Evolutionary conservation across 1,140 invertebrate genomes (phyloP).

Genomic region (Holotrichia oblita): DNA sequence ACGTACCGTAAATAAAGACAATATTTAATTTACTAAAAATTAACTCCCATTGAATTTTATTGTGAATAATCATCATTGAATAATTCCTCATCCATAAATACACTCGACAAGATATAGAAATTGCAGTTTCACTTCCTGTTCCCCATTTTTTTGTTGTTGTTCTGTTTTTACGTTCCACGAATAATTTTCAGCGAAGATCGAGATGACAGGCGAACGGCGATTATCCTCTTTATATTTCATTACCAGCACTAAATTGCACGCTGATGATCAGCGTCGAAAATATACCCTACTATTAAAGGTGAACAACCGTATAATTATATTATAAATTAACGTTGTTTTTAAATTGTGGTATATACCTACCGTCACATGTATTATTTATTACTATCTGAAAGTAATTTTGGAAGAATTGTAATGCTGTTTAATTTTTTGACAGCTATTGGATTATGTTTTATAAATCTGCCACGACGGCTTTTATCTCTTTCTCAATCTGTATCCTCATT

Average conservation of each 20-base stretch:
- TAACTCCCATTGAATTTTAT: too few species aligned
- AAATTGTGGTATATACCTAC: not conserved
- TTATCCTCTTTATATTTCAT: conserved; percentile 19
- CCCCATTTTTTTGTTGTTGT: not conserved
- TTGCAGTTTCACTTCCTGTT: conserved; percentile 1
- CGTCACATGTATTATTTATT: not conserved
- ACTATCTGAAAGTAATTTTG: not conserved
- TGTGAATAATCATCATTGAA: too few species aligned
- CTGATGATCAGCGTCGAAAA: not conserved
- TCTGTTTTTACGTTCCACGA: not conserved
- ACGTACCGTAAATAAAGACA: too few species aligned
- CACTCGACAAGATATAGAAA: not conserved
- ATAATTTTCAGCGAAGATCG: not conserved
- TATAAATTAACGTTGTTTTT: conserved; percentile 20
- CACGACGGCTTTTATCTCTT: too few species aligned
- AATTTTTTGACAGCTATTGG: not conserved
- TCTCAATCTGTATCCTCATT: too few species aligned
- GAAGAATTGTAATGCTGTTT: not conserved
- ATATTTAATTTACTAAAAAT: too few species aligned
- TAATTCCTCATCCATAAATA: not conserved
- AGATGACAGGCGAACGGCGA: not conserved
- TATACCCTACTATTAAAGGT: conserved; percentile 14
- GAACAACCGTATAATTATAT: conserved; percentile 32
- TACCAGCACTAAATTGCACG: not conserved
- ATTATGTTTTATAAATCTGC: too few species aligned